Percentiles rank a stretch among this genome's conserved stretches.
These are phyloP conservation scores for Siniperca scherzeri DNA, from an alignment of 2,797 vertebrate genomes.

Conservation along the genomic window DNA sequence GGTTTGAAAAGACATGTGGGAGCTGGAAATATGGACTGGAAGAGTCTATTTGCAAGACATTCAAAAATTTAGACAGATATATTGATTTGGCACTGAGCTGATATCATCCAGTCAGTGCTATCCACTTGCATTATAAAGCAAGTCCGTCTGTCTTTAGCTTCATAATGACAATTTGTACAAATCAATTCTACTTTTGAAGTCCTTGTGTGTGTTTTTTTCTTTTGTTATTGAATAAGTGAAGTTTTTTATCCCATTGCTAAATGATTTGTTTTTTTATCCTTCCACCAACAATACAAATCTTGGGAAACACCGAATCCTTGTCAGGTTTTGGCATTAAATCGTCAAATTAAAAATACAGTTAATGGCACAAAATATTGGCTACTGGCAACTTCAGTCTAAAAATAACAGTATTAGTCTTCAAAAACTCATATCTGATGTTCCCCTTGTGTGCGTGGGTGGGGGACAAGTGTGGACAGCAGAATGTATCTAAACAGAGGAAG, in stretches of 20 bases:
- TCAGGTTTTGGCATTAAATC: conserved; percentile 44
- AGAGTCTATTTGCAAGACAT: background rate
- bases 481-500: conserved; percentile 71
- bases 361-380: conserved; percentile 37
- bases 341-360: conserved; percentile 55
- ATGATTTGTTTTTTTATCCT: too few species aligned
- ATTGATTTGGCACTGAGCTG: conserved; percentile 10
- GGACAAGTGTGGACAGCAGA: conserved; percentile 56
- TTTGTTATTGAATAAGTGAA: conserved; percentile 12
- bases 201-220: conserved; percentile 3
- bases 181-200: conserved; percentile 1
- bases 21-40: conserved; percentile 9
- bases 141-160: background rate
- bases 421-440: conserved; percentile 46
- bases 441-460: conserved; percentile 44
- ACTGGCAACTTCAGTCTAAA: conserved; percentile 48
- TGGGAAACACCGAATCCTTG: conserved; percentile 30
- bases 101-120: background rate
- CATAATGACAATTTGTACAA: conserved; percentile 8
- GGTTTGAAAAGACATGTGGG: conserved; percentile 17
- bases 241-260: conserved; percentile 31
- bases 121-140: background rate
- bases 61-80: conserved; percentile 33
- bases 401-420: conserved; percentile 52
- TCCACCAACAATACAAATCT: conserved; percentile 44